Evolutionary conservation across 2,888 invertebrate genomes (phyloP), one percentile per base, ranked within the genome.

Genomic region (Epinotia ramella): DNA sequence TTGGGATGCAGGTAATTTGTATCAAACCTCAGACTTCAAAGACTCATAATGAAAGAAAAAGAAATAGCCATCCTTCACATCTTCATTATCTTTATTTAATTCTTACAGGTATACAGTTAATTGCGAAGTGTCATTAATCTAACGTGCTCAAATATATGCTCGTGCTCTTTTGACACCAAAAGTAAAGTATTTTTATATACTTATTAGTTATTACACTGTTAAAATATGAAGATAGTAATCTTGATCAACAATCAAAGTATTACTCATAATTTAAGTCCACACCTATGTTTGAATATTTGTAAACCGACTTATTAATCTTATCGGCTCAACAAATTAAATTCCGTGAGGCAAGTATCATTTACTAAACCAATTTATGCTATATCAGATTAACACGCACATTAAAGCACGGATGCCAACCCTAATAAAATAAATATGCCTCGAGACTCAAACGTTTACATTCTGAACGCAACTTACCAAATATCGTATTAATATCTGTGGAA

Each of bases 401-500:
- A 9, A 7, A n/a, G 40, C 12, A 18, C 5, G 63, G n/a, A 12
- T 64, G 64, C 2, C 64, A 46, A 46, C 64, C 64, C 46, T 64
- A 46, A 46, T 46, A 24, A 46, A 64, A 64, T 46, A 64, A 64
- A 28, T 64, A 12, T 20, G n/a, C n/a, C 0, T 18, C 18, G 12
- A 33, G n/a, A 49, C 49, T n/a, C 24, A 59, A 24, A 24, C 13
- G 16, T 66, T n/a, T 20, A 24, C 9, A 28, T 5, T 12, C 28
- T n/a, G 11, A 20, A 20, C 49, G 20, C 24, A 33, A 87, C 89
- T 89, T 88, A 96, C 96, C 93, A 96, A 90, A 88, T 96, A 97
- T 87, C 96, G 93, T 0, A 97, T 86, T 5, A 96, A 89, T 80
- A 96, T 93, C 90, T 97, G 97, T 0, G 96, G 95, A 0, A 96